Percentiles rank a stretch among this genome's conserved stretches.
phyloP scores from a whole-genome alignment of 2,113 vertebrate species.

The Baryphthengus martii region DNA sequence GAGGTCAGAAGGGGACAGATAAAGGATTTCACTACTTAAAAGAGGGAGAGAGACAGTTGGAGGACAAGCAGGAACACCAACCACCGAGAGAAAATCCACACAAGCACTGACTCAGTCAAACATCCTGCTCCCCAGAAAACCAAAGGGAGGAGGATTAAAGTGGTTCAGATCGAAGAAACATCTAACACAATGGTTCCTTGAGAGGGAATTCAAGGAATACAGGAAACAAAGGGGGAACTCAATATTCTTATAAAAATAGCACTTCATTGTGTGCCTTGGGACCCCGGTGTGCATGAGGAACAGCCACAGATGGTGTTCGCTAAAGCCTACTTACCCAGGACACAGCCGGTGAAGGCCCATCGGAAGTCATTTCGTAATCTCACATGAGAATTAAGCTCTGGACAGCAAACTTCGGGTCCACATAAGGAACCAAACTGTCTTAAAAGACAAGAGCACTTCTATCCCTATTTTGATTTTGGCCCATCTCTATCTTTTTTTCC shows the following conservation, averaged over 20 bases:
- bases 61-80: background rate
- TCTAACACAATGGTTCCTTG: background rate
- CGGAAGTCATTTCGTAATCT: constrained; percentile 9
- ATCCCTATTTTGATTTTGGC: background rate
- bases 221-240: background rate
- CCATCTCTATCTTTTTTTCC: background rate
- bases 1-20: constrained; percentile 41
- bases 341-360: background rate
- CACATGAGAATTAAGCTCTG: background rate
- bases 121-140: background rate
- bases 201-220: background rate
- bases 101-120: background rate
- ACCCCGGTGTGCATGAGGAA: background rate
- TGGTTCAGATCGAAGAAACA: background rate
- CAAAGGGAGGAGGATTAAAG: constrained; percentile 10
- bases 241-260: background rate
- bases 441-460: background rate
- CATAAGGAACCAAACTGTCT: background rate
- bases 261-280: background rate
- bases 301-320: constrained; percentile 6
- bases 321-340: constrained; percentile 26
- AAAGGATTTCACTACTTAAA: constrained; percentile 46
- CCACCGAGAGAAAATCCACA: background rate
- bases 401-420: background rate
- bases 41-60: background rate